These are phyloP conservation scores for Perognathus longimembris DNA, from an alignment of 2,113 vertebrate species.

Conservation along the genomic window DNA sequence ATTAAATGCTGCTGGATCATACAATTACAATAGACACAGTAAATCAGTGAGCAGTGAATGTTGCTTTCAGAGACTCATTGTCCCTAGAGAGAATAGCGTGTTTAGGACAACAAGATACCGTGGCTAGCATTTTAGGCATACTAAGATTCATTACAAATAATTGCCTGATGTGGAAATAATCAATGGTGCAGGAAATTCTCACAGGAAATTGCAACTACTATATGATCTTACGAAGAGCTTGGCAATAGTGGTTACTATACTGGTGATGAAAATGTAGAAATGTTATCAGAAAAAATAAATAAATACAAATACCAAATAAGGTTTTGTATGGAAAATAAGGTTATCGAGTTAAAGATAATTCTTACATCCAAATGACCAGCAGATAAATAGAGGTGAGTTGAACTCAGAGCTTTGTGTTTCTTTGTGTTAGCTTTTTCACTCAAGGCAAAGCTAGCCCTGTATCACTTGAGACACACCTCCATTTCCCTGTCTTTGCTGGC, in stretches of 20 bases:
- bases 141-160: not conserved
- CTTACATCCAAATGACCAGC: not conserved
- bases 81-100: not conserved
- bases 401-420: too few relatives aligned
- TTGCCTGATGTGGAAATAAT: not conserved
- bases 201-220: not conserved
- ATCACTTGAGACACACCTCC: too few relatives aligned
- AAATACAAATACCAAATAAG: not conserved
- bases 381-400: not conserved
- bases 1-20: constrained; percentile 4
- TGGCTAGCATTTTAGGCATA: not conserved
- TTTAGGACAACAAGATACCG: not conserved
- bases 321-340: not conserved
- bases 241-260: not conserved
- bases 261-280: not conserved
- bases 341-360: not conserved
- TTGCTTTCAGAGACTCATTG: not conserved
- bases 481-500: too few relatives aligned
- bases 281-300: not conserved
- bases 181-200: not conserved
- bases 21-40: not conserved
- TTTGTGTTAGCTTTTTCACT: too few relatives aligned
- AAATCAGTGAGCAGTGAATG: not conserved
- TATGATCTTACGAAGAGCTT: not conserved
- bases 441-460: too few relatives aligned